Percentiles rank a stretch among this genome's conserved stretches.
phyloP scores from a whole-genome alignment of 2,113 vertebrate species.

The Melanerpes formicivorus region DNA sequence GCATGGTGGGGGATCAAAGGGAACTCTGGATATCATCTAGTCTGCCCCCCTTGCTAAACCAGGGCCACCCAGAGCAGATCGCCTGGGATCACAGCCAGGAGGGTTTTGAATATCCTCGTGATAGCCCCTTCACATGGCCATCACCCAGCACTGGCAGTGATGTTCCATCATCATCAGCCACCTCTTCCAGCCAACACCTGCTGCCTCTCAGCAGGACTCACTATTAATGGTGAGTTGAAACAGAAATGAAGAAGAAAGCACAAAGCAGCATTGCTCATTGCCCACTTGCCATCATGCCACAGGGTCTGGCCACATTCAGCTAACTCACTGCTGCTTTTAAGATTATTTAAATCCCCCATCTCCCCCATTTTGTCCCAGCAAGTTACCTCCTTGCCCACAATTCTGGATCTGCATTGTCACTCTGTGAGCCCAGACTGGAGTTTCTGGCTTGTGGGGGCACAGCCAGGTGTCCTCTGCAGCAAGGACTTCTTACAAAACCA shows the following conservation, averaged over 20 bases:
- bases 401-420: background rate
- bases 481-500: background rate
- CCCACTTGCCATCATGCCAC: background rate
- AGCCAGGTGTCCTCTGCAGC: background rate
- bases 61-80: too few relatives aligned
- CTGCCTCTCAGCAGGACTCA: background rate
- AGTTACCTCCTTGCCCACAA: background rate
- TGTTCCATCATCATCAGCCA: background rate
- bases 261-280: fast-evolving
- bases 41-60: too few relatives aligned
- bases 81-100: too few relatives aligned
- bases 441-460: background rate
- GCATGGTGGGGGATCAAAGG: too few relatives aligned
- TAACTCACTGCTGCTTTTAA: background rate
- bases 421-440: background rate
- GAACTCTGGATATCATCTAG: too few relatives aligned
- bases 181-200: background rate
- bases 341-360: background rate
- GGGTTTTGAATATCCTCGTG: too few relatives aligned
- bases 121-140: background rate
- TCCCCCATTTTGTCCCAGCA: background rate
- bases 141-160: background rate
- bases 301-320: background rate
- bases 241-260: background rate
- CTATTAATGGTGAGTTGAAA: background rate